Base-by-base conservation (phyloP, 2,888 invertebrate species). In the Notocelia uddmanniana region DNA sequence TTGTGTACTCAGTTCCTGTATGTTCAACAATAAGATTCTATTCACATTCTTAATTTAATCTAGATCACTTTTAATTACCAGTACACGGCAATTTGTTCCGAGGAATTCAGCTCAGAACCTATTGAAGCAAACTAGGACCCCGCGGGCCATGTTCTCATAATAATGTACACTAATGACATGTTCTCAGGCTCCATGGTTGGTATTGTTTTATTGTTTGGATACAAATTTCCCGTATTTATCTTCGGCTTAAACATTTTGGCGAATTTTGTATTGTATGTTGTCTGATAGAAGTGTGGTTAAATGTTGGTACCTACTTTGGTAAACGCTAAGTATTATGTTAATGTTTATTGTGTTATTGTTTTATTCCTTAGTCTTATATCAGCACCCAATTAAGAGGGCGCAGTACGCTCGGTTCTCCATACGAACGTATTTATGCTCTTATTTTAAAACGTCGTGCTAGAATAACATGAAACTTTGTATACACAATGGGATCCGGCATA, bases 101-200 rank as follows among this genome's bases (percentile, higher is more conserved):
- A 83, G 77, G 80, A 81, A 85, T 86, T 82, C 77, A 74, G 80
- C 76, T 78, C 54, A 76, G 74, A 69, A 73, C 75, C 76, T 76
- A 78, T 78, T 78, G 76, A 81, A 79, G 79, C 78, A 81, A 80
- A 76, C 76, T 79, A 76, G 71, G 64, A 55, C 71, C 74, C 76
- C 76, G 75, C 79, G 75, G 80, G 80, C 80, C 80, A 80, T 79
- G 81, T 84, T 88, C 84, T 75, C 84, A 85, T 78, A 79, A 82
- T 79, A 84, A 81, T 84, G 81, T 81, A 82, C 81, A 79, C 74
- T 76, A 82, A 80, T 78, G 68, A 78, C 74, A 74, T 73, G 77
- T 83, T 87, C 87, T 79, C 86, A 86, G 79, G 80, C 80, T 79
- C 76, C 68, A 75, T 67, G 74, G 75, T 66, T 74, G 58, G 74